phyloP scores from a whole-genome alignment of 2,113 vertebrate genomes.

The Castor canadensis region DNA sequence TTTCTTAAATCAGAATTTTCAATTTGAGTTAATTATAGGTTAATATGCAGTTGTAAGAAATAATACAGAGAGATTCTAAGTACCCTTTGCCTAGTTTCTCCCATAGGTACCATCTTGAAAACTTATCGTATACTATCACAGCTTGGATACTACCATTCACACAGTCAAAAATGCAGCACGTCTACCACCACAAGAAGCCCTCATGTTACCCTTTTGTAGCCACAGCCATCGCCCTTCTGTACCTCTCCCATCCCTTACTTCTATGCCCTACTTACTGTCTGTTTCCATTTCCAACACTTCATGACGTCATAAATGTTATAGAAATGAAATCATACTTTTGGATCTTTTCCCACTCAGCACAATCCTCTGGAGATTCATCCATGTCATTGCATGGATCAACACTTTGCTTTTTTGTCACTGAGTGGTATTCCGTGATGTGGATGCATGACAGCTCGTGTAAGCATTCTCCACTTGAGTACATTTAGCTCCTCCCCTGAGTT shows the following conservation, averaged over 20 bases:
- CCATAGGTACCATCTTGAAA: not conserved
- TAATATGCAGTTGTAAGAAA: not conserved
- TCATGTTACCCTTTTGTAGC: not conserved
- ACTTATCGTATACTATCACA: not conserved
- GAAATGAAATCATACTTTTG: slow-evolving; percentile 3
- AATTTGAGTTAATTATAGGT: not conserved
- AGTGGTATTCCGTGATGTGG: not conserved
- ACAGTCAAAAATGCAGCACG: not conserved
- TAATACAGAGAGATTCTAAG: not conserved
- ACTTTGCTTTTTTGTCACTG: not conserved
- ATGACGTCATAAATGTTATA: not conserved
- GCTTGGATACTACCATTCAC: not conserved
- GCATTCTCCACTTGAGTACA: not conserved
- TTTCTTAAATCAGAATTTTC: not conserved
- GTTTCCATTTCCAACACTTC: not conserved
- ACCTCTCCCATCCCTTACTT: not conserved
- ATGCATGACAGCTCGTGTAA: not conserved
- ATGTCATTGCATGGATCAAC: not conserved
- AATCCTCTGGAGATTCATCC: not conserved
- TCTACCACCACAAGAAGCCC: not conserved
- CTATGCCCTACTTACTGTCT: not conserved
- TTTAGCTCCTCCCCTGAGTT: not conserved
- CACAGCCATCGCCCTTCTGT: not conserved
- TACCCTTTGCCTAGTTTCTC: not conserved
- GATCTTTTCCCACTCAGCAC: not conserved